phyloP scores from a whole-genome alignment of 1,140 invertebrate genomes.

The Harlomillsia oculata region DNA sequence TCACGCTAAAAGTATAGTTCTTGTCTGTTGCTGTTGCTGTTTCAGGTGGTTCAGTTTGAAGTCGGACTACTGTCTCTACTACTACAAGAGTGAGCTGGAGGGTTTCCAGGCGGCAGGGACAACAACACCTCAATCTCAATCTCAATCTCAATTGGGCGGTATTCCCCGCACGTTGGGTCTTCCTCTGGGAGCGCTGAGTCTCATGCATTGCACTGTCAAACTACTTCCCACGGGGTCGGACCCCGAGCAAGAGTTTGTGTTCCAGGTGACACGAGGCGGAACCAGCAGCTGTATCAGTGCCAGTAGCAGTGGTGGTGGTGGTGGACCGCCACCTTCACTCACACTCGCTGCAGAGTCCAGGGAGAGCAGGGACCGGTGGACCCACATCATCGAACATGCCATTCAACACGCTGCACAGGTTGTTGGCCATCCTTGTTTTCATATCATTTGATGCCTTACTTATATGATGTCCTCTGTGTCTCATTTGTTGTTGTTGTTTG shows the following conservation, averaged over 20 bases:
- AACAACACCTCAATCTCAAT: too few relatives aligned
- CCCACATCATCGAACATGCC: slow-evolving; percentile 9
- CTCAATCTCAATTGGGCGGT: slow-evolving; percentile 37
- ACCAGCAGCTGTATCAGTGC: not conserved
- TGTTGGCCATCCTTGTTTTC: too few relatives aligned
- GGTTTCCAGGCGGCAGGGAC: too few relatives aligned
- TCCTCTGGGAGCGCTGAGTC: slow-evolving; percentile 9
- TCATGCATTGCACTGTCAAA: slow-evolving; percentile 18
- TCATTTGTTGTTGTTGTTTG: too few relatives aligned
- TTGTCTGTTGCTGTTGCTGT: slow-evolving; percentile 40
- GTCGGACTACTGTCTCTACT: slow-evolving; percentile 86
- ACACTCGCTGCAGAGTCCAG: not conserved
- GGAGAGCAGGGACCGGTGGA: slow-evolving; percentile 14
- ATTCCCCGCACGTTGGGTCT: too few relatives aligned
- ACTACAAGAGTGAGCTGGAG: slow-evolving; percentile 87
- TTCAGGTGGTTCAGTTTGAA: slow-evolving; percentile 82
- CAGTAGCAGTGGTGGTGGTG: slow-evolving; percentile 3
- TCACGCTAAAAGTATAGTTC: not conserved
- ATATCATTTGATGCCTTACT: too few relatives aligned
- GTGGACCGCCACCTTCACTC: slow-evolving; percentile 14
- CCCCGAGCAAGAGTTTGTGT: slow-evolving; percentile 2
- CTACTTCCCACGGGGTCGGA: not conserved
- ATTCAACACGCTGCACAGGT: slow-evolving; percentile 25
- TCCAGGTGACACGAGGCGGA: slow-evolving; percentile 15
- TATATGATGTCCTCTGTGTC: too few relatives aligned